Evolutionary conservation across 1,140 invertebrate genomes (phyloP).

Genomic region (Hetaerina americana): DNA sequence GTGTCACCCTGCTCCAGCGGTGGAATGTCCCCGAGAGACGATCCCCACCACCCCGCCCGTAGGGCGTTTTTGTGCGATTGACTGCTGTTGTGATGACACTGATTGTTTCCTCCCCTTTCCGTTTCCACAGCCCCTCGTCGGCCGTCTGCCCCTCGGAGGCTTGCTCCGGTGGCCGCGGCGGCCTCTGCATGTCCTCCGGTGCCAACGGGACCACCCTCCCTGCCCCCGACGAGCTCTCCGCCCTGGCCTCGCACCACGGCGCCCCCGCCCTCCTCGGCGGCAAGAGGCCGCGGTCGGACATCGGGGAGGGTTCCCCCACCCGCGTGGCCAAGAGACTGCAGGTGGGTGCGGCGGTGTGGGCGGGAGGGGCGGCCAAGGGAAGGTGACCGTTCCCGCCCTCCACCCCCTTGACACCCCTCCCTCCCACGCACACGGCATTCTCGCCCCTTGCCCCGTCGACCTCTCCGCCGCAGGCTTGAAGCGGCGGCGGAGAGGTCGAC

Average conservation of each 20-base stretch:
- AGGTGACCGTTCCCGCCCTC: not conserved
- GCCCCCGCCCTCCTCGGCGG: not conserved
- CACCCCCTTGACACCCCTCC: not conserved
- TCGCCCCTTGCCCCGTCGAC: no score
- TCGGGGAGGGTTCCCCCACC: not conserved
- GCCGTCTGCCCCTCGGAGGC: not conserved
- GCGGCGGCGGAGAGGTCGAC: no score
- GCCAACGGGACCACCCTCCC: not conserved
- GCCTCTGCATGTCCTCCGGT: not conserved
- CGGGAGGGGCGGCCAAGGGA: not conserved
- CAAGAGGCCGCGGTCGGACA: not conserved
- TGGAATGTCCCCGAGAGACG: no score
- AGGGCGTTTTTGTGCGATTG: no score
- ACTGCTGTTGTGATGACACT: no score
- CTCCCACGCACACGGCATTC: no score
- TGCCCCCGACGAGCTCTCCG: not conserved
- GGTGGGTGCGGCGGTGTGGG: not conserved
- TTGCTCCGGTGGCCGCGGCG: not conserved
- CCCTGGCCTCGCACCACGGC: no score
- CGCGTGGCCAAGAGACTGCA: not conserved
- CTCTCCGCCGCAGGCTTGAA: no score
- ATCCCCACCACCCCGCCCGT: no score
- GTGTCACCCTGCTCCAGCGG: no score
- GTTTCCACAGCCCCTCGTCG: not conserved
- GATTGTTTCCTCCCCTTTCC: not conserved